Conservation (phyloP, 1,140 invertebrate species). For the Ganaspis sp. region DNA sequence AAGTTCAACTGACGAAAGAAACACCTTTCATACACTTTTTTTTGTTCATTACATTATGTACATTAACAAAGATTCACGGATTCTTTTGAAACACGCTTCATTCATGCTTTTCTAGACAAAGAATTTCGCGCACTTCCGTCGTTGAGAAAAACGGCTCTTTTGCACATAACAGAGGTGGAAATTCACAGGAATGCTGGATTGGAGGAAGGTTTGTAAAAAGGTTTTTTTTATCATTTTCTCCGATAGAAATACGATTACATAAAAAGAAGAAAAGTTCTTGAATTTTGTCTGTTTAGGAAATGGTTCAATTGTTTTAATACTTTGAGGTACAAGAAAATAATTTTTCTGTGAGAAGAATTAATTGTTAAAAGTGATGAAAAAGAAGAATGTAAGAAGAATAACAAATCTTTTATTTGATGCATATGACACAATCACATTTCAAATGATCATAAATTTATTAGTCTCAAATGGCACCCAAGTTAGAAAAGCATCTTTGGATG, state of each 20-base stretch:
- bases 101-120: background rate
- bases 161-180: background rate
- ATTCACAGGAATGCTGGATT: background rate
- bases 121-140: background rate
- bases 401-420: too few relatives aligned
- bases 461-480: too few relatives aligned
- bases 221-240: background rate
- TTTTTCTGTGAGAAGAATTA: too few relatives aligned
- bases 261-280: background rate
- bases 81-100: background rate
- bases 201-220: background rate
- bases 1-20: too few relatives aligned
- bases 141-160: background rate
- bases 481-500: too few relatives aligned
- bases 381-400: too few relatives aligned
- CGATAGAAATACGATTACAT: background rate
- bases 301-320: background rate
- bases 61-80: background rate
- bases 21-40: too few relatives aligned
- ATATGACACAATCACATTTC: too few relatives aligned
- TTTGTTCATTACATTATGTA: background rate
- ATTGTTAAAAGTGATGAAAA: too few relatives aligned
- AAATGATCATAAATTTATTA: too few relatives aligned
- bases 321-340: too few relatives aligned
- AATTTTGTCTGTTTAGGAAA: background rate